Percentiles rank a stretch among this genome's conserved stretches.
These are phyloP conservation scores for Pristionchus arcanus DNA, from an alignment of 2,888 invertebrate genomes.

Conservation along the genomic window DNA sequence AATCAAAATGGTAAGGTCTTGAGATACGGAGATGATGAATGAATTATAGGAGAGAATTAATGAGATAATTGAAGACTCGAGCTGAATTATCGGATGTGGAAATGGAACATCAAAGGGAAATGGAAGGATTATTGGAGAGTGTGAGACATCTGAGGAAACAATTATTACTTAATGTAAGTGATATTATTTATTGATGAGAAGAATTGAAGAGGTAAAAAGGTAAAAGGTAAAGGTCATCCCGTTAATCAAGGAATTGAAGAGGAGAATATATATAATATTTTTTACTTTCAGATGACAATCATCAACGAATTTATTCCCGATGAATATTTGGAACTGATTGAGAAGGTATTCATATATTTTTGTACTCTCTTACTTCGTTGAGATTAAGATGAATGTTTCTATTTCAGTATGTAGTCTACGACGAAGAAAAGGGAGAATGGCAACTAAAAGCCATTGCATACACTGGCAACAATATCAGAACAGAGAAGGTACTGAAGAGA, in stretches of 20 bases:
- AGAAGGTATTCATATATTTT: slow-evolving; percentile 61
- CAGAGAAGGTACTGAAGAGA: slow-evolving; percentile 53
- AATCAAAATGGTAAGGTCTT: slow-evolving; percentile 58
- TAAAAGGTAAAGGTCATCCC: no score
- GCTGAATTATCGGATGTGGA: slow-evolving; percentile 84
- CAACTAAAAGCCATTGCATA: slow-evolving; percentile 98
- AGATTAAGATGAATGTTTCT: not conserved
- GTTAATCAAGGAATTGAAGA: no score
- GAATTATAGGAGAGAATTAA: slow-evolving; percentile 74
- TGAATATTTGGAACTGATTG: slow-evolving; percentile 88
- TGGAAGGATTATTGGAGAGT: slow-evolving; percentile 95
- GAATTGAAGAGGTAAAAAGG: not conserved
- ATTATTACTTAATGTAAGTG: slow-evolving; percentile 33
- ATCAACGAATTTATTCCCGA: slow-evolving; percentile 94
- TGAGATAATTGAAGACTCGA: slow-evolving; percentile 87
- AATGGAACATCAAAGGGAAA: slow-evolving; percentile 95
- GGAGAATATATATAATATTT: no score
- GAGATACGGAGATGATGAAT: not conserved
- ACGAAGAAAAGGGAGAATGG: slow-evolving; percentile 88
- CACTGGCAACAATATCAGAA: slow-evolving; percentile 96
- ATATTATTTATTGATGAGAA: not conserved
- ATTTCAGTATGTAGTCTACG: slow-evolving; percentile 47
- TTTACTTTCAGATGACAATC: slow-evolving; percentile 84
- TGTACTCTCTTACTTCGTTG: not conserved
- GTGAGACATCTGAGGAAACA: slow-evolving; percentile 89